These are phyloP conservation scores for Enteromius mattozi DNA, from an alignment of 2,797 vertebrate species.

Conservation along the genomic window DNA sequence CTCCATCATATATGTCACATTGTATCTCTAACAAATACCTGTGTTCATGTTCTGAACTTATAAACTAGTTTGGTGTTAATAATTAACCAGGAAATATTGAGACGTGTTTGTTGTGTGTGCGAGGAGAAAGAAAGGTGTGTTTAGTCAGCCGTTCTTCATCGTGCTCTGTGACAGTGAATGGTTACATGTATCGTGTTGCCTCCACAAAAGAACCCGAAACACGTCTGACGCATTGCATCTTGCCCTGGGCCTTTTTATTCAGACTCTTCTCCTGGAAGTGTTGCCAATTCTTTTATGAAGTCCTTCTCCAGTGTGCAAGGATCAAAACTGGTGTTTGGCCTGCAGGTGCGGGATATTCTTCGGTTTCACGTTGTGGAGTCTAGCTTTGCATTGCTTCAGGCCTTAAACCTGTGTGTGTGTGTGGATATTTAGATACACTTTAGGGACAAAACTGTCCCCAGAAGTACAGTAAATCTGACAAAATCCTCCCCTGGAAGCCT, in stretches of 20 bases:
- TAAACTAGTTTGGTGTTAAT: conserved; percentile 48
- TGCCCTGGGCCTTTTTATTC: conserved; percentile 32
- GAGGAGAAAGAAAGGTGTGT: conserved; percentile 23
- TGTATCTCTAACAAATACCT: conserved; percentile 3
- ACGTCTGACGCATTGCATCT: conserved; percentile 32
- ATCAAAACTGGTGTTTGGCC: conserved; percentile 33
- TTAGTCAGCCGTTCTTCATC: conserved; percentile 16
- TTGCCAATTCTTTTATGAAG: conserved; percentile 19
- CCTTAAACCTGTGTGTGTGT: not conserved
- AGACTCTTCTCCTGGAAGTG: conserved; percentile 23
- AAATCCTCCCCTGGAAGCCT: not conserved
- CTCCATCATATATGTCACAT: conserved; percentile 5
- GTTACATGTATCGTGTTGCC: conserved; percentile 47
- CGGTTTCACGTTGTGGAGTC: conserved; percentile 20
- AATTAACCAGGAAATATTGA: conserved; percentile 49
- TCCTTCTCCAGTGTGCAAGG: not conserved
- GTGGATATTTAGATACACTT: not conserved
- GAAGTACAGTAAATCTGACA: not conserved
- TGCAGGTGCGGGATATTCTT: conserved; percentile 19
- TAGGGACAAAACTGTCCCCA: not conserved
- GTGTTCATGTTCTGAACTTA: conserved; percentile 39
- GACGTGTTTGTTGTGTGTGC: conserved; percentile 27
- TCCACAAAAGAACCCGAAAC: conserved; percentile 41
- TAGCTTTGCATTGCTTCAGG: not conserved
- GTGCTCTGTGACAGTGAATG: conserved; percentile 1